phyloP scores from a whole-genome alignment of 2,797 vertebrate species.

The Cynopterus sphinx region DNA sequence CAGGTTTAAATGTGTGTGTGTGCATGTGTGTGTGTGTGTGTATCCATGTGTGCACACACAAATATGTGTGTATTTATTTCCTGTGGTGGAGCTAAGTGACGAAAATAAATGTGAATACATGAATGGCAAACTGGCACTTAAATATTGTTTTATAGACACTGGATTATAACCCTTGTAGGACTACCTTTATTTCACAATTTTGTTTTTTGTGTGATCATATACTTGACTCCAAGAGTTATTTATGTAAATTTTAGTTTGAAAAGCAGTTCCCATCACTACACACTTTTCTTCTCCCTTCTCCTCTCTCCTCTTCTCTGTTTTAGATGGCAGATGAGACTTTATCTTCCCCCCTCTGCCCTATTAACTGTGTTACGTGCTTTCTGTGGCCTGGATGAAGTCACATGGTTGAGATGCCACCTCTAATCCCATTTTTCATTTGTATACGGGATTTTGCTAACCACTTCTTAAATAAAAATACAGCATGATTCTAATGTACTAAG shows the following conservation, averaged over 20 bases:
- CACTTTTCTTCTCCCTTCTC: too few relatives aligned
- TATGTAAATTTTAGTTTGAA: constrained; percentile 25
- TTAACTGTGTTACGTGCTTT: constrained; percentile 75
- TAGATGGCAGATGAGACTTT: constrained; percentile 56
- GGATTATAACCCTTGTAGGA: background rate
- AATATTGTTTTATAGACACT: background rate
- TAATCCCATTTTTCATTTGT: constrained; percentile 85
- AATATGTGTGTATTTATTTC: background rate
- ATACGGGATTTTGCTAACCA: constrained; percentile 82
- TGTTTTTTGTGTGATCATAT: background rate
- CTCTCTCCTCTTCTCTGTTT: background rate
- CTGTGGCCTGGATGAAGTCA: constrained; percentile 71
- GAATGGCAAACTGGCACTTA: background rate
- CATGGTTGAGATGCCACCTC: constrained; percentile 81
- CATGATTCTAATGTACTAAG: constrained; percentile 83
- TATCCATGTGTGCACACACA: background rate
- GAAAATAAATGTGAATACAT: background rate
- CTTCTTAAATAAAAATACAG: constrained; percentile 86
- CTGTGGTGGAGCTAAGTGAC: background rate
- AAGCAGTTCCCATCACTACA: background rate
- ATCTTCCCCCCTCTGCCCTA: constrained; percentile 71
- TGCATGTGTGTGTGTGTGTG: background rate
- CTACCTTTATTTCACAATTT: background rate
- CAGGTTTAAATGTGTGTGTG: background rate
- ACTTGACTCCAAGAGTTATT: background rate